Conservation (phyloP, 2,888 invertebrate species). For the Rhagophthalmus giganteus region DNA sequence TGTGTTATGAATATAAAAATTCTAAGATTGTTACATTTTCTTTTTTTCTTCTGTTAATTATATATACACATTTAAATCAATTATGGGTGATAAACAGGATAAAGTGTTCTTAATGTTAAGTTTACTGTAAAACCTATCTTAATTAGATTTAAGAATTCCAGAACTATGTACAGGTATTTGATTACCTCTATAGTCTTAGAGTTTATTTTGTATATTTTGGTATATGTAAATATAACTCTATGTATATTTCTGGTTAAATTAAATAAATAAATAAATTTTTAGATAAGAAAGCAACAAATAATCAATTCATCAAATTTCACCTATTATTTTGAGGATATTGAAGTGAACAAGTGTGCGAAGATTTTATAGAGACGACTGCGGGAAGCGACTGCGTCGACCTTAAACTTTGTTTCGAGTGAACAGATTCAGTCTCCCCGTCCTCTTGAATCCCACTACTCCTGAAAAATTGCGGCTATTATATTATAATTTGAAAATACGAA, state of each 20-base stretch:
- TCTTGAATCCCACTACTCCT: constrained; percentile 63
- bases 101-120: too few relatives aligned
- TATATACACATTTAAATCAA: too few relatives aligned
- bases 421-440: constrained; percentile 58
- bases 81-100: too few relatives aligned
- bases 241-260: neutral
- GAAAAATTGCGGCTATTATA: constrained; percentile 16
- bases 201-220: too few relatives aligned
- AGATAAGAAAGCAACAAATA: neutral
- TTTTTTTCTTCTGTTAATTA: too few relatives aligned
- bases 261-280: neutral
- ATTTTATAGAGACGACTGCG: constrained; percentile 44
- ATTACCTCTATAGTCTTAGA: too few relatives aligned
- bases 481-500: neutral
- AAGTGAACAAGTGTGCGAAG: constrained; percentile 27
- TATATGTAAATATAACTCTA: neutral
- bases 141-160: too few relatives aligned
- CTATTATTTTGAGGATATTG: constrained; percentile 29
- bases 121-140: too few relatives aligned
- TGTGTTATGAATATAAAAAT: too few relatives aligned
- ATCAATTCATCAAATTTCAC: constrained; percentile 7
- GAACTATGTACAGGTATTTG: too few relatives aligned
- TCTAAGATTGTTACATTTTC: too few relatives aligned
- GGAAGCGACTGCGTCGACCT: constrained; percentile 57
- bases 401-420: constrained; percentile 45